phyloP scores from a whole-genome alignment of 2,797 vertebrate species.

The Sarcoramphus papa region DNA sequence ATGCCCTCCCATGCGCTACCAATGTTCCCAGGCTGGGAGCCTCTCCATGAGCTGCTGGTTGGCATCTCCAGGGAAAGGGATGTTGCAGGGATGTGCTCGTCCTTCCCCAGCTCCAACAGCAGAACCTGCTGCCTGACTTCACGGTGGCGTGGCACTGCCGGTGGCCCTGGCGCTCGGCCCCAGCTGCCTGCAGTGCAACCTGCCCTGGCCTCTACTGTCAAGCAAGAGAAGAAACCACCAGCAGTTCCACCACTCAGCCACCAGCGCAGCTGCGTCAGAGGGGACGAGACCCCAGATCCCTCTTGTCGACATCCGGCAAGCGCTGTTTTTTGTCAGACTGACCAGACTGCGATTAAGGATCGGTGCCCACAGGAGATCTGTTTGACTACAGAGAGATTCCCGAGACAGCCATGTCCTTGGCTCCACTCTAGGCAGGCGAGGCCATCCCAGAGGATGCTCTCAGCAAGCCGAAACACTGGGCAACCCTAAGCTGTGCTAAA shows the following conservation, averaged over 20 bases:
- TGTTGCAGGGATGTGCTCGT: neutral
- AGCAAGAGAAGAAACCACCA: neutral
- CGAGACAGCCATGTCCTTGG: neutral
- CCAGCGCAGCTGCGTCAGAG: fast-evolving
- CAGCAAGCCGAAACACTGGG: neutral
- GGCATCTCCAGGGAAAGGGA: neutral
- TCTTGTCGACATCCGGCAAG: neutral
- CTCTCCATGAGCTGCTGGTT: neutral
- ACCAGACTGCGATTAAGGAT: neutral
- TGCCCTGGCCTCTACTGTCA: neutral
- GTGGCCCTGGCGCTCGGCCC: neutral
- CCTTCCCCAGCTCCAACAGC: neutral
- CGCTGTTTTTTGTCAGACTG: neutral
- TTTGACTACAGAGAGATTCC: neutral
- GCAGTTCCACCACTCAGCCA: neutral
- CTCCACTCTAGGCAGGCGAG: neutral
- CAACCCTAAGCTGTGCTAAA: neutral
- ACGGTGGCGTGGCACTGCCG: neutral
- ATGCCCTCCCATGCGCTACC: neutral
- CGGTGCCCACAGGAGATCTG: neutral
- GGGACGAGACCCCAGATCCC: neutral
- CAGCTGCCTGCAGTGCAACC: neutral
- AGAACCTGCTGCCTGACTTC: neutral
- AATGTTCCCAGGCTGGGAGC: neutral
- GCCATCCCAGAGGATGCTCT: neutral